Evolutionary conservation across 2,888 invertebrate genomes (phyloP).

Genomic region (Crossocerus cetratus): DNA sequence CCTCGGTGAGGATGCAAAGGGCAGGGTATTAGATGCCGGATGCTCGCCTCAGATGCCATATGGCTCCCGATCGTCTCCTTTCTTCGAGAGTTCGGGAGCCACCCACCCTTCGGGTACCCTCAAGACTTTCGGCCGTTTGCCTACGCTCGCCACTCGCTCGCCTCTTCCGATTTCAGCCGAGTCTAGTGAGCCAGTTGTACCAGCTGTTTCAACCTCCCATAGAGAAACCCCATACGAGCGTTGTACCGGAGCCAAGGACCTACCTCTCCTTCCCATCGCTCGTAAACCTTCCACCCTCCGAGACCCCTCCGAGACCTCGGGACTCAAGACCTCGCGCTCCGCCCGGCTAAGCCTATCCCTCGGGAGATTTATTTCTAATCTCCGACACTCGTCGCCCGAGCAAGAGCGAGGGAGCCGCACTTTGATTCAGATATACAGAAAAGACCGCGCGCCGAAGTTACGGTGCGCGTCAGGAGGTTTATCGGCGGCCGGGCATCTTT

Average conservation of each 20-base stretch:
- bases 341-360: neutral
- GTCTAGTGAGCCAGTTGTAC: constrained; percentile 42
- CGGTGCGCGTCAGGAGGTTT: neutral
- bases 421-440: neutral
- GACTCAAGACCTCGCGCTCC: too few species aligned
- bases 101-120: neutral
- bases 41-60: neutral
- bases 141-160: constrained; percentile 13
- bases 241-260: constrained; percentile 32
- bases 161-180: constrained; percentile 41
- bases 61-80: constrained; percentile 3
- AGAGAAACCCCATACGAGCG: constrained; percentile 48
- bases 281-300: constrained; percentile 43
- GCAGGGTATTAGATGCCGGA: neutral
- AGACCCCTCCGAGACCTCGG: too few species aligned
- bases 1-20: neutral
- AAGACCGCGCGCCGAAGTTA: neutral
- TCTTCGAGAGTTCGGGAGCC: neutral
- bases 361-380: constrained; percentile 27
- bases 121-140: constrained; percentile 18
- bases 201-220: constrained; percentile 38
- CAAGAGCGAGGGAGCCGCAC: neutral
- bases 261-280: constrained; percentile 27
- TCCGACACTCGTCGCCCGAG: neutral
- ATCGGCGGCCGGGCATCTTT: too few species aligned